Evolutionary conservation across 2,113 vertebrate species (phyloP), one percentile per base, ranked within the genome.

Genomic region (Leucoraja erinaceus): DNA sequence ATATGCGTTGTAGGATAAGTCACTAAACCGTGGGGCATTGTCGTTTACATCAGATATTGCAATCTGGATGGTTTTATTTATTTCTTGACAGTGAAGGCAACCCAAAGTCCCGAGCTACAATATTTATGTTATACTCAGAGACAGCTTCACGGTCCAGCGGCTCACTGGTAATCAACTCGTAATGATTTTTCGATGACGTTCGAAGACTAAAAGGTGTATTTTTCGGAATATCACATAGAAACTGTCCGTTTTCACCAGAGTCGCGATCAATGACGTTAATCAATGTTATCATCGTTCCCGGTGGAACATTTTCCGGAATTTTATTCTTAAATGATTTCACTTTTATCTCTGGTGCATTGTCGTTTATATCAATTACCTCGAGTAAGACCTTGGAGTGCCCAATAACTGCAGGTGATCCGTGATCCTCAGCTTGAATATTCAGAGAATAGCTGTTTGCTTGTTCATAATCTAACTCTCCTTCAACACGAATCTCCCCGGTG

Each of bases 271-370:
- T 95, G 0, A 96, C 93, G 3, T 95, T 96, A 12, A 97, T 95
- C 1, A 96, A 93, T 0, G 95, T 95, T 20, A 96, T 95, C 5
- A 95, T 93, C 0, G 96, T 96, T 90, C 96, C 96, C 0, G 95
- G 94, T 83, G 93, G 94, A n/a, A 95, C 94, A 79, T 97, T 94
- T 94, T 97, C 96, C 14, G 95, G 93, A 66, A 96, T 16, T 0
- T 95, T 66, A 14, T 10, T 10, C 8, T 8, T 66, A 8, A 10
- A 10, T 66, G 0, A 94, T 10, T 8, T 10, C 12, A 66, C 63
- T 66, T 66, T 66, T 66, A 66, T 66, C 63, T 66, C 63, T 8
- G 63, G 63, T 66, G 63, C 63, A 66, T 66, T 66, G 63, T 66
- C 63, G 63, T 66, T 66, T 4, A 66, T 4, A 38, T 95, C 94